Conservation (phyloP, 2,888 invertebrate genomes). For the Zootermopsis nevadensis region DNA sequence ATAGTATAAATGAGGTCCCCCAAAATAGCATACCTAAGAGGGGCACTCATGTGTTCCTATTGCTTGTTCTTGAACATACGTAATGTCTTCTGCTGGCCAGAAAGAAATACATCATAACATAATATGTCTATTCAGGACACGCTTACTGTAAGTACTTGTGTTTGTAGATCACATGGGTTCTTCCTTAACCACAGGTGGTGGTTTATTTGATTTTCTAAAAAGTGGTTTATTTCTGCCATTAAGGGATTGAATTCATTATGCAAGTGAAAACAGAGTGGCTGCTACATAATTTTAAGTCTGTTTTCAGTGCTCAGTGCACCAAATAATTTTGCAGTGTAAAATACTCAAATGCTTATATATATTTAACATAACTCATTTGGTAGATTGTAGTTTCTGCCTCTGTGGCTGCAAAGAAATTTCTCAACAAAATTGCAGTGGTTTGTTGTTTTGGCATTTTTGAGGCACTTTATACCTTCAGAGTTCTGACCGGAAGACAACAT, state of each 20-base stretch:
- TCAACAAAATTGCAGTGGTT: too few relatives aligned
- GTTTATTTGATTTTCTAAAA: too few relatives aligned
- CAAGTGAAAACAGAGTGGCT: background rate
- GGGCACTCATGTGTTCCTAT: background rate
- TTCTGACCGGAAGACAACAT: too few relatives aligned
- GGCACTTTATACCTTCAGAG: too few relatives aligned
- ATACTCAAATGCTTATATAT: too few relatives aligned
- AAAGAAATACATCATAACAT: background rate
- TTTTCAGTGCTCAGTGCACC: background rate
- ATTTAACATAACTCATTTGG: too few relatives aligned
- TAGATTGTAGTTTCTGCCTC: too few relatives aligned
- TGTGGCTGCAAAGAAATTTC: too few relatives aligned
- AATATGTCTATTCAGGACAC: background rate
- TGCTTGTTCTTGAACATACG: background rate
- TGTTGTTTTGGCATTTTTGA: too few relatives aligned
- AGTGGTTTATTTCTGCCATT: too few relatives aligned
- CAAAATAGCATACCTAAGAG: background rate
- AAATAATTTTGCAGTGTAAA: background rate
- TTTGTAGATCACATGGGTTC: background rate
- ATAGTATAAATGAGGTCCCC: background rate
- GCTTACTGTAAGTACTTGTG: background rate
- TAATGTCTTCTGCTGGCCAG: slow-evolving; percentile 38
- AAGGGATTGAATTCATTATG: too few relatives aligned
- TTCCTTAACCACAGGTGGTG: background rate
- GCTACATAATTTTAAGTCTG: background rate